Conservation (phyloP, 2,888 invertebrate species). For the Pimpla rufipes region DNA sequence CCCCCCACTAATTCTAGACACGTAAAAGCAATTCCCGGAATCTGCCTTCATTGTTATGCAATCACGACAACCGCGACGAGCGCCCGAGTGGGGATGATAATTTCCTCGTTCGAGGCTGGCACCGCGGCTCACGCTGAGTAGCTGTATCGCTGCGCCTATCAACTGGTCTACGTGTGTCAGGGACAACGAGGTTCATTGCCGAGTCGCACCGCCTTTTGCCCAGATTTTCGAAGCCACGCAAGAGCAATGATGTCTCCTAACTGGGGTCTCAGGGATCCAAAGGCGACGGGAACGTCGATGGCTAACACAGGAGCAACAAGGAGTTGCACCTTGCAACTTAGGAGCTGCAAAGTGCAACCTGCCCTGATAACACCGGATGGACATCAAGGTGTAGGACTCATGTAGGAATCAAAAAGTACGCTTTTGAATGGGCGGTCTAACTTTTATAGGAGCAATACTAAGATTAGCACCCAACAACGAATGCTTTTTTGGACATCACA, state of each 20-base stretch:
- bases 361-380: too few relatives aligned
- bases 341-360: background rate
- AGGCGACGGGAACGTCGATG: background rate
- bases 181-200: background rate
- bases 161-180: background rate
- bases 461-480: too few relatives aligned
- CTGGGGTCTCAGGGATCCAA: background rate
- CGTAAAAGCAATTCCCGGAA: conserved; percentile 84
- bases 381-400: too few relatives aligned
- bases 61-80: conserved; percentile 76
- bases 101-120: conserved; percentile 74
- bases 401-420: too few relatives aligned
- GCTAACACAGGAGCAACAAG: too few relatives aligned
- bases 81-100: conserved; percentile 80
- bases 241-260: background rate
- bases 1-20: conserved; percentile 82
- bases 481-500: too few relatives aligned
- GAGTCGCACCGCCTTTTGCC: background rate
- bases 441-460: too few relatives aligned
- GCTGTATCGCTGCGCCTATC: conserved; percentile 51
- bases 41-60: conserved; percentile 84
- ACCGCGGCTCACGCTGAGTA: conserved; percentile 35
- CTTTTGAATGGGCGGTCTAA: too few relatives aligned
- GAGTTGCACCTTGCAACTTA: too few relatives aligned
- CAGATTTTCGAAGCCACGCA: conserved; percentile 20